These are phyloP conservation scores for Chrysaora quinquecirrha DNA, from an alignment of 30 jellyfish, hydroid and myxozoan genomes.

Conservation along the genomic window DNA sequence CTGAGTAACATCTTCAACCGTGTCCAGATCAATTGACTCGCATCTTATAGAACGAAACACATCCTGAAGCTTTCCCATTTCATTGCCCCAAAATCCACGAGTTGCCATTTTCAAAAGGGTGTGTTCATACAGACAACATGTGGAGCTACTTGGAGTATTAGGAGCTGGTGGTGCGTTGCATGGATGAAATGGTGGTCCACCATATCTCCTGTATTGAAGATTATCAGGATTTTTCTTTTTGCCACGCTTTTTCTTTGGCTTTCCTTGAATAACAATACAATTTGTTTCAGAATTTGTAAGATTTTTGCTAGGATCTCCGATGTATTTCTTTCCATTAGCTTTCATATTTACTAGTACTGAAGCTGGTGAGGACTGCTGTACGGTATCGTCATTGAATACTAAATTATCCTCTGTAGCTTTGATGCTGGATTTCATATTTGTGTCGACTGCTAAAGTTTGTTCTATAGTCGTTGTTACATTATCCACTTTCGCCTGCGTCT, in stretches of 20 bases:
- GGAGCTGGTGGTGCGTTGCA: slow-evolving; percentile 89
- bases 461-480: background rate
- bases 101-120: slow-evolving; percentile 96
- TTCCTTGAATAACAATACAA: slow-evolving; percentile 57
- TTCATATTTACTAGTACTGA: background rate
- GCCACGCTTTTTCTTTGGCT: slow-evolving; percentile 20
- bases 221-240: slow-evolving; percentile 10
- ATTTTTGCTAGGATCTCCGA: slow-evolving; percentile 45
- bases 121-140: slow-evolving; percentile 88
- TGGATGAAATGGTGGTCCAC: slow-evolving; percentile 96
- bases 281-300: slow-evolving; percentile 50
- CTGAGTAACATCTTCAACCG: slow-evolving; percentile 87
- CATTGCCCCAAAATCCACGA: slow-evolving; percentile 99
- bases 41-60: slow-evolving; percentile 88
- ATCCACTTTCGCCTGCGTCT: background rate
- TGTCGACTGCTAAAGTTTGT: background rate
- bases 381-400: background rate
- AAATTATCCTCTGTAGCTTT: slow-evolving; percentile 3
- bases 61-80: slow-evolving; percentile 91
- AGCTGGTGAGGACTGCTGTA: background rate
- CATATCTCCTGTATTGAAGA: slow-evolving; percentile 67
- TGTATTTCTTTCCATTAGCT: slow-evolving; percentile 5
- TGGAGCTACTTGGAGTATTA: slow-evolving; percentile 84
- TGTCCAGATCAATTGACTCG: slow-evolving; percentile 83
- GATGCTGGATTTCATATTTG: background rate